Evolutionary conservation across 2,888 invertebrate species (phyloP), one percentile per base, ranked within the genome.

Genomic region (Cremastinae sp.): DNA sequence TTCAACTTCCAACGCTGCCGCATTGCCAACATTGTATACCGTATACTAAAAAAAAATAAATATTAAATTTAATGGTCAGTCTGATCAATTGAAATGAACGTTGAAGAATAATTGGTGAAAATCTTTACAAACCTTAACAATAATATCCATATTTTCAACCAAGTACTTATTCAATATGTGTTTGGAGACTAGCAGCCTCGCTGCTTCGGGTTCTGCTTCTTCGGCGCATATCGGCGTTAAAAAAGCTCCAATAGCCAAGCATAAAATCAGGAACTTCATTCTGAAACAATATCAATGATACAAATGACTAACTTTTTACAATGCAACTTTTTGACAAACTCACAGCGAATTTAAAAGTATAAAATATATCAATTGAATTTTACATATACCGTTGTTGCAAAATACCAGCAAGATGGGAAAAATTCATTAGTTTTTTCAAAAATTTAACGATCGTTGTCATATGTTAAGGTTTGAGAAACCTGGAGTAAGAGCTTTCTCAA

Each of bases 71-170:
- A n/a, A 41, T 12, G 9, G 12, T 2, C 1, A n/a, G 2, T 41
- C 2, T 1, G 12, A 41, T 41, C 9, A 41, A n/a, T 12, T 1
- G 41, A 12, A 41, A 41, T 12, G 2, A n/a, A 41, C 41, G 9
- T 2, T 41, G 2, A 41, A 5, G 12, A 5, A 28, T 28, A 28
- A 2, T 3, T 3, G 5, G 28, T 28, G 5, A 28, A 5, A 5
- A 12, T n/a, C 14, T 43, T 49, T 20, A 36, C 86, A 80, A 84
- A 91, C 91, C 87, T 98, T 97, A 47, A 99, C 94, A 78, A 98
- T 93, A 84, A 99, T 94, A 90, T 99, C 99, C 94, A 97, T 96
- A 86, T 95, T 95, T 92, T 99, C 98, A 0, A 99, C 98, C 78
- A 99, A 92, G 88, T 97, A 98, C 91, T 96, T 97, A 89, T 99